Evolutionary conservation across 2,113 vertebrate species (phyloP).

Genomic region (Typhlomys cinereus): DNA sequence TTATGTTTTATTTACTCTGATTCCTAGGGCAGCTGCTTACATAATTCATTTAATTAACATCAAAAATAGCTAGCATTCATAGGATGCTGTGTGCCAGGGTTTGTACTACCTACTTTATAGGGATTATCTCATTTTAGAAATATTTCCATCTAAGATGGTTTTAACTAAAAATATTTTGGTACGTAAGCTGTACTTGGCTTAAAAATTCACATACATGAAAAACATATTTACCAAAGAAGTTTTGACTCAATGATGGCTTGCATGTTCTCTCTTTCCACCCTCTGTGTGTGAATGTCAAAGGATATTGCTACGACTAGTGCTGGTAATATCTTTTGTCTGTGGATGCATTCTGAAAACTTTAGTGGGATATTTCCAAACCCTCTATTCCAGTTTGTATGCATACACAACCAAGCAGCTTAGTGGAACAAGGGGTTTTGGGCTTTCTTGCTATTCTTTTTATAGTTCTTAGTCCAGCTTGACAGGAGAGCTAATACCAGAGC

Average conservation of each 20-base stretch:
- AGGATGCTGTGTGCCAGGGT: background rate
- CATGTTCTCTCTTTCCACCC: background rate
- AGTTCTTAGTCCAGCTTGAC: too few species aligned
- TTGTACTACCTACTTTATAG: background rate
- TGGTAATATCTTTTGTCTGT: background rate
- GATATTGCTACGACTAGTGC: too few species aligned
- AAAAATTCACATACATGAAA: conserved; percentile 10
- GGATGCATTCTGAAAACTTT: background rate
- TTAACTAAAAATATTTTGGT: conserved; percentile 40
- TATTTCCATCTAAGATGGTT: background rate
- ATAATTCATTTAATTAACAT: background rate
- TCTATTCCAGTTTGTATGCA: too few species aligned
- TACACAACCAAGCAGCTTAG: too few species aligned
- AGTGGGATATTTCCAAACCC: background rate
- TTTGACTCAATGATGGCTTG: background rate
- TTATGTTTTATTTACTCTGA: background rate
- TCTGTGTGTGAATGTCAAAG: background rate
- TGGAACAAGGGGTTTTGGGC: too few species aligned
- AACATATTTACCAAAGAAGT: background rate
- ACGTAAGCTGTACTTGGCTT: background rate
- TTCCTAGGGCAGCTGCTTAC: background rate
- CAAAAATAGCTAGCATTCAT: background rate
- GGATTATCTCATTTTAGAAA: conserved; percentile 44
- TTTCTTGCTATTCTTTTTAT: too few species aligned
- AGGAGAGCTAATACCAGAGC: too few species aligned